A percentile compares a stretch with the other conserved stretches of the same genome.
phyloP scores from a whole-genome alignment of 2,888 invertebrate genomes.

The Keiferia lycopersicella region DNA sequence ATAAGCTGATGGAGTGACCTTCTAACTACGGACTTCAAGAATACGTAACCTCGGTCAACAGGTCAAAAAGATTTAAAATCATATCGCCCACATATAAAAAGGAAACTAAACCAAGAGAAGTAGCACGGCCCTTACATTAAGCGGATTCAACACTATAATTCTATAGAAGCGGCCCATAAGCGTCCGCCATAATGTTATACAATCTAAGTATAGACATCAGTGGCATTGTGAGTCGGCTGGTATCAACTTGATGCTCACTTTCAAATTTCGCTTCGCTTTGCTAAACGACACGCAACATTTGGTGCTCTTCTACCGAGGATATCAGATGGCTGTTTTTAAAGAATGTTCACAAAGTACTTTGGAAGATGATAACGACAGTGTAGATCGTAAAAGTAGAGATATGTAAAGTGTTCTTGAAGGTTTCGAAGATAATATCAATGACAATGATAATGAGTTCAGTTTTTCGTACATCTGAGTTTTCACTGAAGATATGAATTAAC shows the following conservation, averaged over 20 bases:
- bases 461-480: no score
- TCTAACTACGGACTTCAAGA: neutral
- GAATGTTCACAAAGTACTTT: neutral
- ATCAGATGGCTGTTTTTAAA: neutral
- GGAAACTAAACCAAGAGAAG: neutral
- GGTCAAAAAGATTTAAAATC: neutral
- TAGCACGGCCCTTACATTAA: constrained; percentile 11
- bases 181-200: constrained; percentile 16
- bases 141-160: constrained; percentile 8
- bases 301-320: constrained; percentile 15
- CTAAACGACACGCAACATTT: constrained; percentile 27
- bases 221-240: constrained; percentile 27
- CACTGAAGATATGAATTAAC: no score
- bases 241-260: constrained; percentile 9
- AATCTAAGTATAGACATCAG: constrained; percentile 29
- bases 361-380: neutral
- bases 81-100: neutral
- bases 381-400: neutral
- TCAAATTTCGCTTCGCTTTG: constrained; percentile 24
- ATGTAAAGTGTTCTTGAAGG: neutral
- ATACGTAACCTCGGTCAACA: neutral
- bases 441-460: no score
- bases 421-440: no score
- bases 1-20: no score
- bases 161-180: constrained; percentile 15